Base-by-base conservation (phyloP, 92 coral and sea anemone species). In the Pocillopora meandrina region DNA sequence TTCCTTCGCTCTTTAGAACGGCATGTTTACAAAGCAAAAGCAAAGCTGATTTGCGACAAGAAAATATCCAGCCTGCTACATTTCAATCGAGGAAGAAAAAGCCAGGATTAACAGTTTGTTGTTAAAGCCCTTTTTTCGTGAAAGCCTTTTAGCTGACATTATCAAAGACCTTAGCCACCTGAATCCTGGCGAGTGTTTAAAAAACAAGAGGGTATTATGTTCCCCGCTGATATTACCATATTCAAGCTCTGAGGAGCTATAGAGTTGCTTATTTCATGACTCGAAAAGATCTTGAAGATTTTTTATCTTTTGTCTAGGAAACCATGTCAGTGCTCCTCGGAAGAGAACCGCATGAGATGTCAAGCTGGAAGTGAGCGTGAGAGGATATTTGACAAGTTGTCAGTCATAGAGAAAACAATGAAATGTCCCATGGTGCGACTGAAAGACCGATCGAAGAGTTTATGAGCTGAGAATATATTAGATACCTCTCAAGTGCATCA, bases 291-390 rank as follows among this genome's bases (percentile, higher is more conserved):
- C 66, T 81, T 67, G 79, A 74, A 49, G 62, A 56, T 15, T 16
- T 55, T 33, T 76, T 87, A 84, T 91, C 93, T 63, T 68, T 84
- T 72, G 56, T 66, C 76, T 57, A 62, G 72, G 86, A 82, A 83
- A 63, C 71, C 52, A 68, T 85, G 94, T 88, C 94, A 88, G 34
- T 60, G 57, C 61, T 83, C 66, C 90, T 86, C 98, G 95, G 94
- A 94, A 94, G 94, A 42, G 81, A 87, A 74, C 63, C 90, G 85
- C 88, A 87, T 87, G 90, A 91, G 87, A 78, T 92, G 98, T 85
- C 98, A 94, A 79, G 74, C 74, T 58, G 23, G 35, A 68, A 86
- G 85, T 73, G 73, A 87, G 63, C 60, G 82, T 82, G 86, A 62
- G 71, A 65, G 63, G 19, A 76, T 65, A 84, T 65, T 63, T 75